Evolutionary conservation across 2,888 invertebrate species (phyloP).

Genomic region (Tenthredo livida): DNA sequence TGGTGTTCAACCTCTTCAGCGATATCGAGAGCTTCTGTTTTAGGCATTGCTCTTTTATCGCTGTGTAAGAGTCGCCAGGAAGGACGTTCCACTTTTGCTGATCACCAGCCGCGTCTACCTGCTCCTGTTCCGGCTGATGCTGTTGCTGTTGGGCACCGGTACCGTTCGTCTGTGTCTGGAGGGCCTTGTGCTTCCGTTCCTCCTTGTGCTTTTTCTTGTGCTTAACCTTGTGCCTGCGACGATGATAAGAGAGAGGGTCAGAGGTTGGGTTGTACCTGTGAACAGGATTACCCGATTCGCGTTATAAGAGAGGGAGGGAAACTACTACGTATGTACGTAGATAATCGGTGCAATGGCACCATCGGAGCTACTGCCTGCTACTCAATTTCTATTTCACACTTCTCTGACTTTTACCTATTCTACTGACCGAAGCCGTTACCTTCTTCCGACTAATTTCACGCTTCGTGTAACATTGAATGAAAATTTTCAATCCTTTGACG

Average conservation of each 20-base stretch:
- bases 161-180: constrained; percentile 37
- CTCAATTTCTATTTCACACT: neutral
- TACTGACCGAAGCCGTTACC: neutral
- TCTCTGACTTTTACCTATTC: neutral
- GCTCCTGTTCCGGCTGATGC: constrained; percentile 54
- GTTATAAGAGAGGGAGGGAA: neutral
- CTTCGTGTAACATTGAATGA: neutral
- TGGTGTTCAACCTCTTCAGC: constrained; percentile 85
- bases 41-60: constrained; percentile 85
- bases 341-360: neutral
- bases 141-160: constrained; percentile 54
- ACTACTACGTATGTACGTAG: neutral
- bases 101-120: constrained; percentile 42
- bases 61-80: constrained; percentile 78
- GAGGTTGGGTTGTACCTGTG: constrained; percentile 72
- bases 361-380: neutral
- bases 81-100: constrained; percentile 77
- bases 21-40: constrained; percentile 89
- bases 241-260: constrained; percentile 73
- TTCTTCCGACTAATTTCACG: neutral
- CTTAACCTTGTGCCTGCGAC: constrained; percentile 85
- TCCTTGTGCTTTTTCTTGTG: constrained; percentile 89
- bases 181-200: constrained; percentile 79
- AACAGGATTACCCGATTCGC: constrained; percentile 30
- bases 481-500: neutral